Base-by-base conservation (phyloP, 1,140 invertebrate species). In the Anastrepha obliqua region DNA sequence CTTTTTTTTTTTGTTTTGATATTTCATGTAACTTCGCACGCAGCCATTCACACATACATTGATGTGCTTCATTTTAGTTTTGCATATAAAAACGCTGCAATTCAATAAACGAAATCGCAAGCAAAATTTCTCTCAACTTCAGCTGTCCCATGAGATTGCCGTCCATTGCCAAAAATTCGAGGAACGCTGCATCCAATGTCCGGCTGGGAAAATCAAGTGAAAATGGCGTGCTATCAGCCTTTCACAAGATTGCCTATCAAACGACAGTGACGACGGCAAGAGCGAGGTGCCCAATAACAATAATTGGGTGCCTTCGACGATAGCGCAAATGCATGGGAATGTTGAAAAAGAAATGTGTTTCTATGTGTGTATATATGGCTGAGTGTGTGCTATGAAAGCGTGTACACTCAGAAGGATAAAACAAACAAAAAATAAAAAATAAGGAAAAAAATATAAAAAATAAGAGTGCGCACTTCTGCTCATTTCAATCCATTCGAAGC, bases 191-290 rank as follows among this genome's bases (percentile, higher is more conserved):
- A 81, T 17, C 74, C 47, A 81, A 81, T 15, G 47, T 9, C 51
- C 74, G 9, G 29, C 20, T 81, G 74, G 15, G 29, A 55, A 8
- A 47, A 20, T 81, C 47, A 81, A 81, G 74, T 81, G 74, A 51
- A 81, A 58, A 58, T 81, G 44, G 20, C 47, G 55, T 81, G 47
- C 74, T 55, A 81, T 81, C 74, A 81, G n/a, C 47, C n/a, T 51
- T 81, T 81, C 74, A n/a, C 47, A 55, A 81, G 51, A 29, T 58
- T 81, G 74, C 44, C 74, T 81, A 5, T 42, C 44, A 81, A 11
- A 8, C 42, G 42, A 29, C 29, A n/a, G 74, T 20, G 44, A 17
- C 7, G 44, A 7, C 9, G 44, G 3, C 74, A 9, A n/a, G n/a
- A n/a, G 42, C 44, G 47, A 55, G 9, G 44, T 17, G 15, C 17